Conservation (phyloP, 2,113 vertebrate genomes). For the Ramphastos sulfuratus region DNA sequence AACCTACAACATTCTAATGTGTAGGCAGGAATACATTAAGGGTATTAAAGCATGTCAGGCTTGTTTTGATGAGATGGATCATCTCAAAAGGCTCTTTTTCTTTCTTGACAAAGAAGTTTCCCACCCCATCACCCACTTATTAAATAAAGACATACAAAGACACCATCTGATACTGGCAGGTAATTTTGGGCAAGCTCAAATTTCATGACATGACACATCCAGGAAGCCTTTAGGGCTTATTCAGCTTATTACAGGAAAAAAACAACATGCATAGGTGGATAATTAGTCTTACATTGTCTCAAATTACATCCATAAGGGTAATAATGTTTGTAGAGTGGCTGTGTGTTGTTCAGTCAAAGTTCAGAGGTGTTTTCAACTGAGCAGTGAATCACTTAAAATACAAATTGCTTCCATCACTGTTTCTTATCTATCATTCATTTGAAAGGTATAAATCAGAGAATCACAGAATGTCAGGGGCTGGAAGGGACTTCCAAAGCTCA, state of each 20-base stretch:
- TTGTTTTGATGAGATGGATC: constrained; percentile 73
- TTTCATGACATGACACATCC: constrained; percentile 65
- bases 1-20: constrained; percentile 70
- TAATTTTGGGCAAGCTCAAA: constrained; percentile 52
- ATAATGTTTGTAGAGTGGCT: background rate
- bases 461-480: too few species aligned
- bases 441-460: too few species aligned
- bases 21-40: constrained; percentile 73
- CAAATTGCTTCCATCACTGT: background rate
- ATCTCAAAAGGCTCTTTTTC: constrained; percentile 59
- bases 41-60: constrained; percentile 64
- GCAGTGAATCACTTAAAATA: constrained; percentile 41
- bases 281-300: constrained; percentile 58
- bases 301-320: constrained; percentile 15
- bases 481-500: too few species aligned
- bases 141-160: constrained; percentile 56
- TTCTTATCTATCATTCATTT: constrained; percentile 8
- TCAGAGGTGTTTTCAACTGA: constrained; percentile 29
- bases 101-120: constrained; percentile 38
- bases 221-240: constrained; percentile 37
- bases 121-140: background rate
- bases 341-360: constrained; percentile 40
- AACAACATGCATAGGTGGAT: constrained; percentile 51
- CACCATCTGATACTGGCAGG: constrained; percentile 34
- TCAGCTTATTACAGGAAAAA: constrained; percentile 32